Evolutionary conservation across 2,888 invertebrate genomes (phyloP).

Genomic region (Lasioglossum malachurum): DNA sequence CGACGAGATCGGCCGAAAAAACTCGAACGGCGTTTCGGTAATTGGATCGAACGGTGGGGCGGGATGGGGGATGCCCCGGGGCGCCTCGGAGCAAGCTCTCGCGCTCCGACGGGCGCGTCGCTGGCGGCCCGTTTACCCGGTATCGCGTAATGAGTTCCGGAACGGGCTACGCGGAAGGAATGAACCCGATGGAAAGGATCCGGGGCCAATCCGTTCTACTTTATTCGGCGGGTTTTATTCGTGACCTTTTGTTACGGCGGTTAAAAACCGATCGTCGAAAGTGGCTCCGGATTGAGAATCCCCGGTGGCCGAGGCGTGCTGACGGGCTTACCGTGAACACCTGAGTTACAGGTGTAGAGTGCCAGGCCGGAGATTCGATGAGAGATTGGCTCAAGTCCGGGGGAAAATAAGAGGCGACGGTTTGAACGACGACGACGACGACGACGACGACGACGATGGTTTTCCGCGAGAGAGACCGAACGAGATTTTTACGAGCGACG

Average conservation of each 20-base stretch:
- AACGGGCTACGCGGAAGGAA: conserved; percentile 52
- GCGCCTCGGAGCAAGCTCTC: not conserved
- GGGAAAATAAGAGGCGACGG: not conserved
- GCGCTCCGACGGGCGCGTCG: not conserved
- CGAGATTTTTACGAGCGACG: conserved; percentile 12
- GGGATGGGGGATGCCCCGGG: not conserved
- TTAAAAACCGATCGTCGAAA: not conserved
- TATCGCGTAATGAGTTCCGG: conserved; percentile 62
- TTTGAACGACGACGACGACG: not conserved
- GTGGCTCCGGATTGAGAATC: not conserved
- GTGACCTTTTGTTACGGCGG: not conserved
- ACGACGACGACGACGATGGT: not conserved
- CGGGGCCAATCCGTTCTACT: not conserved
- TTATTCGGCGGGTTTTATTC: not conserved
- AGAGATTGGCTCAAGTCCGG: not conserved
- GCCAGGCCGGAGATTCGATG: not conserved
- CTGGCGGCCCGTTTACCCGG: conserved; percentile 58
- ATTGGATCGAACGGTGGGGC: not conserved
- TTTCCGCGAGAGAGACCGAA: not conserved
- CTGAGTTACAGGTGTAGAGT: not conserved
- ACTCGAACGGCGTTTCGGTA: not conserved
- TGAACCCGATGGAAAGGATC: conserved; percentile 6
- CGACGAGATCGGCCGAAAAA: not conserved
- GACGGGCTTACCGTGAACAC: not conserved
- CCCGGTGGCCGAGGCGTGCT: not conserved